Evolutionary conservation across 2,113 vertebrate species (phyloP), one percentile per base, ranked within the genome.

Genomic region (Amblyopsis rosae): DNA sequence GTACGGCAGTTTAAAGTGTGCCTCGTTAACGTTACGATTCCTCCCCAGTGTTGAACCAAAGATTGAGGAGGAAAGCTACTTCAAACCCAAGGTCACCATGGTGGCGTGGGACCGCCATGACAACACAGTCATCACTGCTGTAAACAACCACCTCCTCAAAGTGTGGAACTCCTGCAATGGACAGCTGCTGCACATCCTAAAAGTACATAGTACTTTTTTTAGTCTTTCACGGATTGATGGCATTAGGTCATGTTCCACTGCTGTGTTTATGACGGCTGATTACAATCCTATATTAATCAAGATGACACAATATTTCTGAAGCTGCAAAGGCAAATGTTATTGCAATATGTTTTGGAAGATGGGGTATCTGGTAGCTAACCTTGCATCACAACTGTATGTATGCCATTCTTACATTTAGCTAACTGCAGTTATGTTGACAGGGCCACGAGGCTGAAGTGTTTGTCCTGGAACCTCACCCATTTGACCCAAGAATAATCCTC

Each of bases 71-170:
- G 95, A 96, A 49, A 95, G 86, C 70, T 95, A 95, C 86, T 95
- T 96, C 90, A 99, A 97, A 87, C 94, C 96, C 72, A 99, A 97
- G 93, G 98, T 99, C 53, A 98, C 97, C 58, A 99, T 99, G 98
- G 96, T 99, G 68, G 95, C 97, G 41, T 99, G 98, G 98, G 96
- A 97, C 91, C 93, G 94, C 13, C 94, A 96, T 57, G 97, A 99
- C 85, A 92, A 91, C 83, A 92, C 93, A n/a, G 96, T 99, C 33
- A 95, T 98, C 79, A 99, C 98, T 3, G 96, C 98, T 65, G 96
- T 98, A 74, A 98, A 96, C 82, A 96, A 97, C 86, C 94, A 98
- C 86, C 93, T 98, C 67, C 94, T 99, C 70, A 99, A 99, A 95
- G 98, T 99, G 12, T 99, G 98, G 98, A 93, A 98, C 86, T 98